Conservation (phyloP, 2,113 vertebrate genomes). For the Romanogobio albipinnatus region DNA sequence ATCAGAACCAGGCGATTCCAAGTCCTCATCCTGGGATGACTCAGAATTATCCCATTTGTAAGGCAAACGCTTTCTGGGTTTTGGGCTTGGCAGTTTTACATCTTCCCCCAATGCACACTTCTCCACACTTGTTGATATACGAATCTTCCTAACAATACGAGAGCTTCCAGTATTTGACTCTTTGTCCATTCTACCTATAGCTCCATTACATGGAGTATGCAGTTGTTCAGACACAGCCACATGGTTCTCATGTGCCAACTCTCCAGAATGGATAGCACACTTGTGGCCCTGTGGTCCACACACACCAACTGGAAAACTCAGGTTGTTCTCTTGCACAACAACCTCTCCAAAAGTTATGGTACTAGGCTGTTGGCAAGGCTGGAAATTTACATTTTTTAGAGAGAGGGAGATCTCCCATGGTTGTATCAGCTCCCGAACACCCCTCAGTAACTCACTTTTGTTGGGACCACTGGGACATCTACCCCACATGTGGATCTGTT, state of each 20-base stretch:
- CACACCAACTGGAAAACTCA: constrained; percentile 71
- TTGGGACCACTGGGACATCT: constrained; percentile 66
- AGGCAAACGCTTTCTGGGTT: constrained; percentile 47
- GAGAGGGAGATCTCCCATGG: constrained; percentile 74
- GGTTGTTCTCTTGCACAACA: constrained; percentile 64
- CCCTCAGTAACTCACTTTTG: constrained; percentile 71
- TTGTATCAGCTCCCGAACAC: constrained; percentile 71
- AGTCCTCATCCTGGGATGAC: constrained; percentile 73
- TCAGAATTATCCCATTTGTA: constrained; percentile 61
- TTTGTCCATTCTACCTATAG: constrained; percentile 38
- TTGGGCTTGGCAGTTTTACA: constrained; percentile 55
- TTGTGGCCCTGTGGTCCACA: constrained; percentile 70
- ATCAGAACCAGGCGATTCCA: constrained; percentile 68
- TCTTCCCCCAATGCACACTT: constrained; percentile 63
- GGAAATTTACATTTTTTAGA: constrained; percentile 72
- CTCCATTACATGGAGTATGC: constrained; percentile 59
- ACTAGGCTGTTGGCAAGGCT: constrained; percentile 53
- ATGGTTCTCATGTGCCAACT: constrained; percentile 62
- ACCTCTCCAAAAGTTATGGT: constrained; percentile 69
- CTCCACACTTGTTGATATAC: constrained; percentile 67
- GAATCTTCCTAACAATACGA: constrained; percentile 70
- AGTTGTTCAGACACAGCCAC: constrained; percentile 67
- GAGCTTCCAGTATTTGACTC: constrained; percentile 59
- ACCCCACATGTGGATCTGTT: constrained; percentile 72
- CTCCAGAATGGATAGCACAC: constrained; percentile 71